Conservation (phyloP, 2,888 invertebrate genomes). For the Acleris sparsana region DNA sequence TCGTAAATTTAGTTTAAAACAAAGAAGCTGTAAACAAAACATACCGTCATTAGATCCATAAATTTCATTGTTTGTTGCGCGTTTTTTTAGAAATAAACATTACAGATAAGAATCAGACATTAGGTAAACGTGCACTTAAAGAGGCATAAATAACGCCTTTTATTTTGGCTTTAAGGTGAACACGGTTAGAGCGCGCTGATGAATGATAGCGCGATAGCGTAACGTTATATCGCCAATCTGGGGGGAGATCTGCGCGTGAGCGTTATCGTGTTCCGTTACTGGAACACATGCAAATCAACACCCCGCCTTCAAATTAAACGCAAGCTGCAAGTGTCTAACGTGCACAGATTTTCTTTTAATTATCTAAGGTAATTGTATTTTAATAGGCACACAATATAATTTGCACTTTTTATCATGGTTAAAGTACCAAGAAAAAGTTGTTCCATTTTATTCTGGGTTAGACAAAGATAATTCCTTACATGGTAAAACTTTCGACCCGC, state of each 20-base stretch:
- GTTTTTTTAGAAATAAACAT: not conserved
- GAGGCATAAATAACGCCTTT: slow-evolving; percentile 47
- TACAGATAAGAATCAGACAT: slow-evolving; percentile 20
- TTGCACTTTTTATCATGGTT: too few relatives aligned
- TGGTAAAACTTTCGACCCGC: slow-evolving; percentile 2
- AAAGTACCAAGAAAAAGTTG: too few relatives aligned
- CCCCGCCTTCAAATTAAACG: slow-evolving; percentile 44
- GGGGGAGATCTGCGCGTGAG: slow-evolving; percentile 59
- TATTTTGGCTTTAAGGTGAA: slow-evolving; percentile 54
- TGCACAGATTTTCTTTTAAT: slow-evolving; percentile 1
- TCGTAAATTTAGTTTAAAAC: not conserved
- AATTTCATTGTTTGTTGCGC: slow-evolving; percentile 5
- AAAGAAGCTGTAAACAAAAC: not conserved
- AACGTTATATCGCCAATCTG: slow-evolving; percentile 56
- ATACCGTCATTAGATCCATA: not conserved
- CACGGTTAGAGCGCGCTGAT: slow-evolving; percentile 55
- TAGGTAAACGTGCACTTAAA: slow-evolving; percentile 34
- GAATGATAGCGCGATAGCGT: slow-evolving; percentile 47
- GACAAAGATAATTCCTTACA: not conserved
- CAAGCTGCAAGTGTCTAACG: slow-evolving; percentile 16
- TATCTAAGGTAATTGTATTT: not conserved
- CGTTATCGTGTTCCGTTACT: slow-evolving; percentile 58
- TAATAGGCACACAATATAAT: too few relatives aligned
- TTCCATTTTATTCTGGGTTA: too few relatives aligned
- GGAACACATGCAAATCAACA: slow-evolving; percentile 65